Evolutionary conservation across 2,113 vertebrate species (phyloP).

Genomic region (Tiliqua scincoides): DNA sequence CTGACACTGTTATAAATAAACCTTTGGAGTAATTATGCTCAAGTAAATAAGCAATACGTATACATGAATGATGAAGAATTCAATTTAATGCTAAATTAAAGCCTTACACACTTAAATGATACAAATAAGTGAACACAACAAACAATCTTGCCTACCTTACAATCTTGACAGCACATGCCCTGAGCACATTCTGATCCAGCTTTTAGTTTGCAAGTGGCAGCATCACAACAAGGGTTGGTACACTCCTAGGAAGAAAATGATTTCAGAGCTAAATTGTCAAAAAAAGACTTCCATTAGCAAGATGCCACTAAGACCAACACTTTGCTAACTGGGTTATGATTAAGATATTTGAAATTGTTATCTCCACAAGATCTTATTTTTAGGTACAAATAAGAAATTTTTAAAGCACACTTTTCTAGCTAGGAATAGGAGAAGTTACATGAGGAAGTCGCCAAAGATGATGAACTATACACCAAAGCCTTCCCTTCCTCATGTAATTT

Average conservation of each 20-base stretch:
- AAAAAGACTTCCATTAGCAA: neutral
- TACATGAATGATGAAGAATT: neutral
- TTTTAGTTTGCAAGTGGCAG: constrained; percentile 83
- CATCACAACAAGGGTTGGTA: constrained; percentile 81
- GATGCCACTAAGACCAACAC: neutral
- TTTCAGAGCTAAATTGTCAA: neutral
- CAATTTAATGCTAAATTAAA: neutral
- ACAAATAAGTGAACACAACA: neutral
- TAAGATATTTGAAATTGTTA: neutral
- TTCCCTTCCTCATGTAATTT: neutral
- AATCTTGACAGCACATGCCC: constrained; percentile 84
- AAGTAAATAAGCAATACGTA: neutral
- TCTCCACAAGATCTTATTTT: neutral
- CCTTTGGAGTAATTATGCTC: neutral
- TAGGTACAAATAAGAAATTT: neutral
- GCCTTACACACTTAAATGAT: neutral
- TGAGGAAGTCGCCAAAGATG: neutral
- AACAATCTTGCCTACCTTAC: constrained; percentile 76
- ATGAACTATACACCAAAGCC: neutral
- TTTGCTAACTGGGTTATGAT: neutral
- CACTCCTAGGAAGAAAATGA: constrained; percentile 77
- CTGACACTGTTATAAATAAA: neutral
- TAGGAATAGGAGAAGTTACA: neutral
- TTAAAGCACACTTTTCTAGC: neutral
- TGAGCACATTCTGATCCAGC: constrained; percentile 80